phyloP scores from a whole-genome alignment of 1,140 invertebrate genomes.

The Calliphora vicina region DNA sequence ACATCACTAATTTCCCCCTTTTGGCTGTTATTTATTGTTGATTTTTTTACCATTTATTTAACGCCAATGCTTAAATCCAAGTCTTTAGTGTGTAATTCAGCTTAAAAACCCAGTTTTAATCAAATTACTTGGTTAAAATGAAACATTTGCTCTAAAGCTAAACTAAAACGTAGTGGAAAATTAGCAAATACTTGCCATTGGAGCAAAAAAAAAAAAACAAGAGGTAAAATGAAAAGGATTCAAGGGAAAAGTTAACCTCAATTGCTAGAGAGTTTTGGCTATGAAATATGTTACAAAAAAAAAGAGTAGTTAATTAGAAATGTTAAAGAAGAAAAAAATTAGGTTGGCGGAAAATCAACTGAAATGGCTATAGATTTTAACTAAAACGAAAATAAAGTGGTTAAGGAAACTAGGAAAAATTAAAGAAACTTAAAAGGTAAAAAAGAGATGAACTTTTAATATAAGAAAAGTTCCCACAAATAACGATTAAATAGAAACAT shows the following conservation, averaged over 20 bases:
- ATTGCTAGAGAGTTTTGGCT: background rate
- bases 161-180: constrained; percentile 1
- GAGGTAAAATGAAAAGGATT: background rate
- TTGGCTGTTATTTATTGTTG: too few relatives aligned
- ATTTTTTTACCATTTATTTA: background rate
- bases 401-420: too few relatives aligned
- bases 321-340: background rate
- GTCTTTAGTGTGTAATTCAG: constrained; percentile 14
- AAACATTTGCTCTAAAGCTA: too few relatives aligned
- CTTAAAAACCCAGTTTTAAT: constrained; percentile 16
- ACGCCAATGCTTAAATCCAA: background rate
- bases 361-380: background rate
- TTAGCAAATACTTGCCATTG: background rate
- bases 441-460: too few relatives aligned
- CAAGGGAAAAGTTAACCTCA: constrained; percentile 25
- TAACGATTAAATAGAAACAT: too few relatives aligned
- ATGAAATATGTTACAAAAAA: too few relatives aligned
- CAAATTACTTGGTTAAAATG: background rate
- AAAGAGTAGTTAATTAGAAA: background rate
- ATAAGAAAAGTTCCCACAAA: too few relatives aligned
- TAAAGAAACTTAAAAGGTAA: too few relatives aligned
- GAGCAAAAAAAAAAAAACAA: background rate
- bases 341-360: too few relatives aligned
- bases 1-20: too few relatives aligned
- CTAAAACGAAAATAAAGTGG: background rate